Conservation (phyloP, 1,140 invertebrate genomes). For the Lucilia sericata region DNA sequence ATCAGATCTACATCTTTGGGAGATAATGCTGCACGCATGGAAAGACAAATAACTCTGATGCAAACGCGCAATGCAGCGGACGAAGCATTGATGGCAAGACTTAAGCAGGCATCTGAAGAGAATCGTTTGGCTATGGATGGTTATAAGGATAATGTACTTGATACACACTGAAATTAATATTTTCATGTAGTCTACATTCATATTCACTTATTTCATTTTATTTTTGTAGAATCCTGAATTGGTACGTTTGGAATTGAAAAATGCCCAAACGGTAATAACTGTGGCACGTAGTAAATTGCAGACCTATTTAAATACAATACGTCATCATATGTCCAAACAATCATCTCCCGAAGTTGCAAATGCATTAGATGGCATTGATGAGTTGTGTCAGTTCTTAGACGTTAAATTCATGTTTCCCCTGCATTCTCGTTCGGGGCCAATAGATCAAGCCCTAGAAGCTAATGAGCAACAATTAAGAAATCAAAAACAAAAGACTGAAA, state of each 20-base stretch:
- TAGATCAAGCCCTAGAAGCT: constrained; percentile 65
- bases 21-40: constrained; percentile 48
- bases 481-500: constrained; percentile 20
- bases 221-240: constrained; percentile 64
- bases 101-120: constrained; percentile 45
- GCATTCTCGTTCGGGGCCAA: constrained; percentile 54
- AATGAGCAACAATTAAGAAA: constrained; percentile 58
- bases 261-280: constrained; percentile 67
- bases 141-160: constrained; percentile 57
- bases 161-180: constrained; percentile 6
- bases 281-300: constrained; percentile 65
- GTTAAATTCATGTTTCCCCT: constrained; percentile 60
- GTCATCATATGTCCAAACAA: constrained; percentile 58
- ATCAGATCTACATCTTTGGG: constrained; percentile 31
- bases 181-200: not conserved
- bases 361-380: constrained; percentile 68
- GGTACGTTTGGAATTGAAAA: constrained; percentile 65
- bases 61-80: constrained; percentile 58
- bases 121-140: constrained; percentile 61
- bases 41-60: constrained; percentile 58
- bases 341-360: constrained; percentile 60
- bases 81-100: constrained; percentile 54
- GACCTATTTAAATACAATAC: constrained; percentile 64
- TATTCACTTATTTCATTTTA: not conserved
- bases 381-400: constrained; percentile 65